A percentile compares a stretch with the other conserved stretches of the same genome.
These are phyloP conservation scores for Cepphus grylle DNA, from an alignment of 2,113 vertebrate genomes.

Conservation along the genomic window DNA sequence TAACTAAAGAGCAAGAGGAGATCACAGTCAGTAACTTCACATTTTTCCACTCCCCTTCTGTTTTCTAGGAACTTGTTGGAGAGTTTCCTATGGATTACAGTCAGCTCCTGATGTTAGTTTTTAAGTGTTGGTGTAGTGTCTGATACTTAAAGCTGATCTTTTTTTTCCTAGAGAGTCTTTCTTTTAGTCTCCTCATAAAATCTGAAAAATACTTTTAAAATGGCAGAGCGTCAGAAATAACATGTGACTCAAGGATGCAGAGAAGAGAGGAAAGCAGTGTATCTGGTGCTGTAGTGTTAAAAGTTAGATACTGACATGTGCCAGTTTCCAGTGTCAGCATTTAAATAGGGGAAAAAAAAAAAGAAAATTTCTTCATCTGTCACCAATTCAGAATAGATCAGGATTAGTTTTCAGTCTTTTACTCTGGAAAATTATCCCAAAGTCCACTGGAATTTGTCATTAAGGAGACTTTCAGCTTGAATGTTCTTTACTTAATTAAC, in stretches of 20 bases:
- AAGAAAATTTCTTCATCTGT: background rate
- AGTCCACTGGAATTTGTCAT: background rate
- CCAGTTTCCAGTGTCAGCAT: background rate
- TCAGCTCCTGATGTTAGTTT: background rate
- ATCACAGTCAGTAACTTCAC: background rate
- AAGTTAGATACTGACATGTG: background rate
- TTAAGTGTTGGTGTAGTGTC: background rate
- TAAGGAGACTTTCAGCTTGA: background rate
- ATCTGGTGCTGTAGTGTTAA: background rate
- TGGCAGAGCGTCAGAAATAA: background rate
- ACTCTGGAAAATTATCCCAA: background rate
- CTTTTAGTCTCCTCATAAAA: background rate
- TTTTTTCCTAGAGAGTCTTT: background rate
- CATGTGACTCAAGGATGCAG: background rate
- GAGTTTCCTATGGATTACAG: background rate
- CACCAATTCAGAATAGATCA: background rate
- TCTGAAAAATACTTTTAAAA: background rate
- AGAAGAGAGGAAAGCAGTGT: background rate
- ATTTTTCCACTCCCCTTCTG: background rate
- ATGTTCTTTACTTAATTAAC: background rate
- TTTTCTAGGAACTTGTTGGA: slow-evolving; percentile 1
- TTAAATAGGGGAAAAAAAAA: background rate
- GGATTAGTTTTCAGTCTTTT: background rate
- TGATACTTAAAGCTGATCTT: background rate
- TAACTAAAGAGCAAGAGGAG: background rate